Evolutionary conservation across 2,888 invertebrate species (phyloP).

Genomic region (Oeneis ivallda): DNA sequence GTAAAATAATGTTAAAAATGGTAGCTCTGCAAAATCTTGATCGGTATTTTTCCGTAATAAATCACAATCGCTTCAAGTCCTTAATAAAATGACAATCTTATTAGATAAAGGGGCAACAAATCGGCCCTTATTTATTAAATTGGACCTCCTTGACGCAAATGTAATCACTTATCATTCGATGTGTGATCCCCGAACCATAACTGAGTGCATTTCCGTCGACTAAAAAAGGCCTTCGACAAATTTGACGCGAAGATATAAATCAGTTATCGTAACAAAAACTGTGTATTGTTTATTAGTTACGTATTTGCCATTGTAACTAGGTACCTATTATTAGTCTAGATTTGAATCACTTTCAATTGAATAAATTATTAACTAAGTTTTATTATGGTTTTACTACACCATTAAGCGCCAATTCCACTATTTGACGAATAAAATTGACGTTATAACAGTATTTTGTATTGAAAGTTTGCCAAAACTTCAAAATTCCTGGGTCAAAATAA

Average conservation of each 20-base stretch:
- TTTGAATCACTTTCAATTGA: conserved; percentile 7
- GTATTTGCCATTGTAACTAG: conserved; percentile 15
- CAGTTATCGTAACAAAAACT: conserved; percentile 37
- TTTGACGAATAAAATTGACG: no score
- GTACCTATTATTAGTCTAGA: background rate
- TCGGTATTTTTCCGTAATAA: no score
- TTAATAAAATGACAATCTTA: background rate
- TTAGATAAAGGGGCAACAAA: no score
- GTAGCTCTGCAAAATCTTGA: no score
- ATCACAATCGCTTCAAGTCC: no score
- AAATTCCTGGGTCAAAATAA: no score
- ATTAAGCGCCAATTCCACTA: no score
- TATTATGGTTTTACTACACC: no score
- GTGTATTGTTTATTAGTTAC: conserved; percentile 16
- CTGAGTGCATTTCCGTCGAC: conserved; percentile 68
- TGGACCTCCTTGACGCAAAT: conserved; percentile 53
- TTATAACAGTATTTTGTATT: no score
- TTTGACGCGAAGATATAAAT: conserved; percentile 59
- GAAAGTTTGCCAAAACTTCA: no score
- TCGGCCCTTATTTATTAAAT: no score
- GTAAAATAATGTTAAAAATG: no score
- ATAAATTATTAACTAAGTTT: background rate
- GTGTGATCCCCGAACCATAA: conserved; percentile 60
- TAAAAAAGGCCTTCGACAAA: conserved; percentile 63
- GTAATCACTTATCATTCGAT: conserved; percentile 57